Conservation (phyloP, 2,888 invertebrate genomes). For the Acheta domesticus region DNA sequence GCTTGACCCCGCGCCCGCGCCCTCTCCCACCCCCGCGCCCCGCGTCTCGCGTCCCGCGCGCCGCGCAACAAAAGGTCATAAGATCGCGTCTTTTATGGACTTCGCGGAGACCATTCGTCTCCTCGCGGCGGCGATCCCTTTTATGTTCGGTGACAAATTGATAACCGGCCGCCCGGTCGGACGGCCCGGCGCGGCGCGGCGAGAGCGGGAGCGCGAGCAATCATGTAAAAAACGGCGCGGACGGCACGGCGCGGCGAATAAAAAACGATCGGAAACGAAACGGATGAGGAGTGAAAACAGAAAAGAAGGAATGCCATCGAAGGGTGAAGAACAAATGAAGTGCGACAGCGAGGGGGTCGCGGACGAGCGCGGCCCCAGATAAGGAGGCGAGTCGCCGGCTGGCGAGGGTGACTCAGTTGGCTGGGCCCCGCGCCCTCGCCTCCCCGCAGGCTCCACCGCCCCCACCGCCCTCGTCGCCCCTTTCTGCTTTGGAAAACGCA, state of each 20-base stretch:
- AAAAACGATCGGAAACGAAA: conserved; percentile 18
- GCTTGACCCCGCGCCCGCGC: not conserved
- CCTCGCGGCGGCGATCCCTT: not conserved
- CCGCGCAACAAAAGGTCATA: not conserved
- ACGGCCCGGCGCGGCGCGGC: too few species aligned
- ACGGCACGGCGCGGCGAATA: not conserved
- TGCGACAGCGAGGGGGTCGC: not conserved
- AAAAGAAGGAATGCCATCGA: conserved; percentile 5
- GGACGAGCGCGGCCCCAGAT: not conserved
- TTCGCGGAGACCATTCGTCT: not conserved
- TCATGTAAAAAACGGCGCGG: not conserved
- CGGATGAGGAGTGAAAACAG: not conserved
- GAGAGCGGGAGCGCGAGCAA: not conserved
- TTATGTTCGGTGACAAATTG: not conserved
- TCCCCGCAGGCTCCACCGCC: not conserved
- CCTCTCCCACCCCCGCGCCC: too few species aligned
- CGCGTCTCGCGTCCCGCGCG: not conserved
- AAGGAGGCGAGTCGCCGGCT: not conserved
- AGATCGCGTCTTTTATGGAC: conserved; percentile 18
- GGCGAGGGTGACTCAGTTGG: not conserved
- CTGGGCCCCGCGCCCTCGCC: not conserved
- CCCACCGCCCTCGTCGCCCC: too few species aligned
- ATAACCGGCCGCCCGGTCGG: not conserved
- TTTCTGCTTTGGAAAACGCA: too few species aligned
- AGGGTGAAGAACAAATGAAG: conserved; percentile 18